These are phyloP conservation scores for Phymastichus coffea DNA, from an alignment of 1,140 invertebrate species.

Conservation along the genomic window DNA sequence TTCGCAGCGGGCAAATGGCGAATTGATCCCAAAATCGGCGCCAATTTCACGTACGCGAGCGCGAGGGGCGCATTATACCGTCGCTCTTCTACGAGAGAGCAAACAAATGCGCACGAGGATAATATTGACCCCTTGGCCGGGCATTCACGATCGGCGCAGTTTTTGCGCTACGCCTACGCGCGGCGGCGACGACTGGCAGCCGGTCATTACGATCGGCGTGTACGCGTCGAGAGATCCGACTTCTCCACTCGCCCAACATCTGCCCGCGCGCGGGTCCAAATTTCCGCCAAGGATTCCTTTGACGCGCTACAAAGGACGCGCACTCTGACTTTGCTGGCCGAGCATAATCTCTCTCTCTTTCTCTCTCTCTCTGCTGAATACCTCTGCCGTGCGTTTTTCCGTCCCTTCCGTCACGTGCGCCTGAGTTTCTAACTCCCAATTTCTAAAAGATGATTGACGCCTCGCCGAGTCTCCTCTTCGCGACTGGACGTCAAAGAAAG, in stretches of 20 bases:
- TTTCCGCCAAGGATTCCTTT: no score
- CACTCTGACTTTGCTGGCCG: background rate
- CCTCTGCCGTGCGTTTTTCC: constrained; percentile 5
- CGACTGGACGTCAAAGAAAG: background rate
- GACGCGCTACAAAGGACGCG: background rate
- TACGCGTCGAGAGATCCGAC: background rate
- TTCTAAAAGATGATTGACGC: constrained; percentile 16
- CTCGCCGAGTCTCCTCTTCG: background rate
- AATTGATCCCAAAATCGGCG: constrained; percentile 5
- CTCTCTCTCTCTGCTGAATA: background rate
- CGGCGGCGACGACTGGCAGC: constrained; percentile 30
- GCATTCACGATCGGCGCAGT: background rate
- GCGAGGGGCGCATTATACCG: background rate
- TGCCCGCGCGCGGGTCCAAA: no score
- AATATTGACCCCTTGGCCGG: constrained; percentile 33
- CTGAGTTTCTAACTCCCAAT: background rate
- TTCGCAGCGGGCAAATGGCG: no score
- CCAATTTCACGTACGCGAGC: constrained; percentile 7
- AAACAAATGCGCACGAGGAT: constrained; percentile 15
- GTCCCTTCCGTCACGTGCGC: background rate
- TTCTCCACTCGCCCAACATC: no score
- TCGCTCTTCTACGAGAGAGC: background rate
- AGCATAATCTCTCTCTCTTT: background rate
- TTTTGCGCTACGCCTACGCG: constrained; percentile 31
- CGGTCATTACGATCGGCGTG: constrained; percentile 21